Evolutionary conservation across 2,113 vertebrate species (phyloP).

Genomic region (Pteropus alecto): DNA sequence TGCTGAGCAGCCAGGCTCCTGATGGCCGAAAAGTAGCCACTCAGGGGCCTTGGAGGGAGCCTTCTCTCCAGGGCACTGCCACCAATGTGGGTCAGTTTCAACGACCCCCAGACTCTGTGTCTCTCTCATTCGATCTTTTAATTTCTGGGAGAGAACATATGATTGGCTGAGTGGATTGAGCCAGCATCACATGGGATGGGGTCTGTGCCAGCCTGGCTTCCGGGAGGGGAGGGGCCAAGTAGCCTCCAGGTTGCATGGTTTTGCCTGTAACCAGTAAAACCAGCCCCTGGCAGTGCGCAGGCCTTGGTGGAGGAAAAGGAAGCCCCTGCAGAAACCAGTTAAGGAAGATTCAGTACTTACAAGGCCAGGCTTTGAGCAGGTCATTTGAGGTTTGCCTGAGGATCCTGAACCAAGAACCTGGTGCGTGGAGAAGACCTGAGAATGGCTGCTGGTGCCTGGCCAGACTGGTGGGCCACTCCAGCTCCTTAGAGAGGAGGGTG

Average conservation of each 20-base stretch:
- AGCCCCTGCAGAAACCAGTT: background rate
- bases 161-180: background rate
- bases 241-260: background rate
- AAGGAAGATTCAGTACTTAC: background rate
- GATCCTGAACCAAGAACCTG: background rate
- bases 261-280: background rate
- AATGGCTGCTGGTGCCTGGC: background rate
- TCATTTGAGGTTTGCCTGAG: background rate
- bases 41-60: background rate
- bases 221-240: background rate
- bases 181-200: accelerated
- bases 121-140: background rate
- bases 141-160: background rate
- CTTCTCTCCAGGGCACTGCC: background rate
- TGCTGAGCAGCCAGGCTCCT: background rate
- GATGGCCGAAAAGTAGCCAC: background rate
- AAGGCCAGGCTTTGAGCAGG: background rate
- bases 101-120: background rate
- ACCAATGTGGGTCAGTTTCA: background rate
- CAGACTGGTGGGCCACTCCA: background rate
- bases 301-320: background rate
- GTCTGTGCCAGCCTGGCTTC: background rate
- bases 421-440: background rate
- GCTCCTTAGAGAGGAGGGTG: background rate
- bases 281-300: background rate